phyloP scores from a whole-genome alignment of 2,888 invertebrate species.

The Archaeoteleia sp. region DNA sequence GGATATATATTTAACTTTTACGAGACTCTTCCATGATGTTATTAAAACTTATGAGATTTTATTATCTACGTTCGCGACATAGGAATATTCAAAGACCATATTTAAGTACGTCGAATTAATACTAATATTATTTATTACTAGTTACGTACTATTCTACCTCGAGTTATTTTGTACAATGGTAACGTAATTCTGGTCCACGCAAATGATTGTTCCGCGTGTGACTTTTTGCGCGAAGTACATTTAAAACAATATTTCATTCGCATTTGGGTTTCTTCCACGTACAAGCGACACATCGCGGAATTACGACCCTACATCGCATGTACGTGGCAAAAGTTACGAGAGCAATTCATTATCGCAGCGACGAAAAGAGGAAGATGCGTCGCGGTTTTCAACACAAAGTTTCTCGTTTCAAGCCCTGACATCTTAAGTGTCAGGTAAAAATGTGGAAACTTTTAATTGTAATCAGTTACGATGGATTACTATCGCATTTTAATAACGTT shows the following conservation, averaged over 20 bases:
- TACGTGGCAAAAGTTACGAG: slow-evolving; percentile 25
- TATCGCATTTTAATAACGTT: slow-evolving; percentile 3
- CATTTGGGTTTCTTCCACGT: slow-evolving; percentile 21
- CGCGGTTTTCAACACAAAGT: slow-evolving; percentile 42
- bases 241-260: slow-evolving; percentile 26
- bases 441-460: slow-evolving; percentile 35
- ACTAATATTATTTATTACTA: too few relatives aligned
- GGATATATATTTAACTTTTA: too few relatives aligned
- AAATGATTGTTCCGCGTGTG: slow-evolving; percentile 24
- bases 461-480: slow-evolving; percentile 26
- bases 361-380: slow-evolving; percentile 37
- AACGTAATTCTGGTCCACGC: slow-evolving; percentile 25
- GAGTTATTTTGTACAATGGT: too few relatives aligned
- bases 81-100: too few relatives aligned
- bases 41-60: too few relatives aligned
- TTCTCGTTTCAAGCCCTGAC: slow-evolving; percentile 36
- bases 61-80: too few relatives aligned
- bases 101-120: too few relatives aligned
- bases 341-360: slow-evolving; percentile 35
- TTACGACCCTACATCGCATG: slow-evolving; percentile 16
- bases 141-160: too few relatives aligned
- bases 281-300: slow-evolving; percentile 12
- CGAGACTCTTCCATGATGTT: too few relatives aligned
- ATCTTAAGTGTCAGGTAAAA: slow-evolving; percentile 43
- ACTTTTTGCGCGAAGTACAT: slow-evolving; percentile 17